These are phyloP conservation scores for Solea solea DNA, from an alignment of 2,113 vertebrate species.

Conservation along the genomic window DNA sequence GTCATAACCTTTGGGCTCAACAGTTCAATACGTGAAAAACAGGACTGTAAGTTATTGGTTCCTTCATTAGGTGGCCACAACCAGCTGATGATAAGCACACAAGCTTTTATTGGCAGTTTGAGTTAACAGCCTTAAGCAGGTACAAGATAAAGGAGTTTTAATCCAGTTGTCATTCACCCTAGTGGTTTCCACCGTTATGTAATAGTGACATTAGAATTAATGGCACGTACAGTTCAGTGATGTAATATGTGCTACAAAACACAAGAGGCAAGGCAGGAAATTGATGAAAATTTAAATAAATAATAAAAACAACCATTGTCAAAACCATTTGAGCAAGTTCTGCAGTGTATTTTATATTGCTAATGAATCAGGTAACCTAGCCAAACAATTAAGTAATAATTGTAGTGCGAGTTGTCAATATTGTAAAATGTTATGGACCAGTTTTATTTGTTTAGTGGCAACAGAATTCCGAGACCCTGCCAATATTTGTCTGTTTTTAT, in stretches of 20 bases:
- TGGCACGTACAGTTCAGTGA: not conserved
- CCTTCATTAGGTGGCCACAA: conserved; percentile 6
- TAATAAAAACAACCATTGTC: too few relatives aligned
- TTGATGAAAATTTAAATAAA: too few relatives aligned
- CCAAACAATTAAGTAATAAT: too few relatives aligned
- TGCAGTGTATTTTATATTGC: too few relatives aligned
- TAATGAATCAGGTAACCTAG: too few relatives aligned
- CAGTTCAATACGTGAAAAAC: conserved; percentile 18
- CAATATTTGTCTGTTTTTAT: not conserved
- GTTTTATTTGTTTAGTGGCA: too few relatives aligned
- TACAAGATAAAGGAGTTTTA: not conserved
- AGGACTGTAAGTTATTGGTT: conserved; percentile 1
- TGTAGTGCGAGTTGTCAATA: too few relatives aligned
- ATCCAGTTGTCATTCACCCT: conserved; percentile 9
- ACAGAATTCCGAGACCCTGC: not conserved
- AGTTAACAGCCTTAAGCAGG: conserved; percentile 7
- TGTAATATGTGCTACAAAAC: not conserved
- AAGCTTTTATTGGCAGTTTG: conserved; percentile 23
- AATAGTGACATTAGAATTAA: conserved; percentile 15
- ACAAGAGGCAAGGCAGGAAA: too few relatives aligned
- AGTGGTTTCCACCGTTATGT: conserved; percentile 26
- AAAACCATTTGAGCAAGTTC: too few relatives aligned
- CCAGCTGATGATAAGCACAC: conserved; percentile 12
- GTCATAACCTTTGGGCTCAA: not conserved
- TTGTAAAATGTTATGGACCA: too few relatives aligned